Percentiles rank a stretch among this genome's conserved stretches.
Conservation (phyloP, 2,888 invertebrate genomes). For the Dichetophora obliterata region DNA sequence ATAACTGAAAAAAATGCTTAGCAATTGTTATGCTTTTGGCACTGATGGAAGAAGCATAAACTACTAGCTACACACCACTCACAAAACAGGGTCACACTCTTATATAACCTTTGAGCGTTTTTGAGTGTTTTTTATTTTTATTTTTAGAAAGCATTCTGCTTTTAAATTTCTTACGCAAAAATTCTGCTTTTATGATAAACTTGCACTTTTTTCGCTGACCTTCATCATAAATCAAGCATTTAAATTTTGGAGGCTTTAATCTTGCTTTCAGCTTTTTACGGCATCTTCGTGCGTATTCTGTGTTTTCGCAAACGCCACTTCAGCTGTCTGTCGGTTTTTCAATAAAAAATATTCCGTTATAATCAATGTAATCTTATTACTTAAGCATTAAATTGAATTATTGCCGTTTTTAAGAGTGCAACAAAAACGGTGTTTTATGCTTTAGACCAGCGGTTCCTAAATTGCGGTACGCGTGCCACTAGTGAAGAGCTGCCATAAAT, state of each 20-base stretch:
- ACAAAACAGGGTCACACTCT: conserved; percentile 1
- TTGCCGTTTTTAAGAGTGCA: conserved; percentile 31
- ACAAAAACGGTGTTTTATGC: background rate
- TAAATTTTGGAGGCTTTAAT: no score
- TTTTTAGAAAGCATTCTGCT: background rate
- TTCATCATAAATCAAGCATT: conserved; percentile 23
- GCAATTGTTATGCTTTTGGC: background rate
- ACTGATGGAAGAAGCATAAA: background rate
- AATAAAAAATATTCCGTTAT: conserved; percentile 43
- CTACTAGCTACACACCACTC: background rate
- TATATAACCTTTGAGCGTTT: background rate
- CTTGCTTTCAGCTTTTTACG: background rate
- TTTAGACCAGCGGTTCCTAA: no score
- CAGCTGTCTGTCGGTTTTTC: conserved; percentile 12
- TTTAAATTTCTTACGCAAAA: background rate
- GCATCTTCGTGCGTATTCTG: background rate
- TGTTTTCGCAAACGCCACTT: background rate
- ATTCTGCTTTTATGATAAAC: background rate
- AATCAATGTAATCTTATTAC: conserved; percentile 49
- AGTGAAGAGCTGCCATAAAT: no score
- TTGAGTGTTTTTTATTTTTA: conserved; percentile 5
- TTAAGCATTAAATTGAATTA: conserved; percentile 48
- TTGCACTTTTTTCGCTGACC: conserved; percentile 24
- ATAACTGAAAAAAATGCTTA: conserved; percentile 29
- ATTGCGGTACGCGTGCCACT: no score